Conservation (phyloP, 2,113 vertebrate genomes). For the Orientallactaga bullata region DNA sequence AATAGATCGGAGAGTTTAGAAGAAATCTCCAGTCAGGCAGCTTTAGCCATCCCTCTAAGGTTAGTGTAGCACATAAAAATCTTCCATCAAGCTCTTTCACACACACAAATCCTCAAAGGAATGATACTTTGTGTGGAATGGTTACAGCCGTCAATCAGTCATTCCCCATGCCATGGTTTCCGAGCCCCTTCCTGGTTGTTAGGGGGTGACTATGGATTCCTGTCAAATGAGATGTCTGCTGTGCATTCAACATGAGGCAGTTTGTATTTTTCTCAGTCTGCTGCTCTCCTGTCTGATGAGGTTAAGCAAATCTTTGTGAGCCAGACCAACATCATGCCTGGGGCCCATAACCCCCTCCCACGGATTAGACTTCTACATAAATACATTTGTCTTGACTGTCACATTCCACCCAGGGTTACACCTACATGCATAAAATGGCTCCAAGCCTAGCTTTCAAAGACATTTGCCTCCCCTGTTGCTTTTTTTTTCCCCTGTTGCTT, state of each 20-base stretch:
- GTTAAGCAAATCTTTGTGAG: conserved; percentile 59
- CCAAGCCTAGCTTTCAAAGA: conserved; percentile 5
- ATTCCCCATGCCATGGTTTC: conserved; percentile 66
- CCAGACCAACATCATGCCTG: not conserved
- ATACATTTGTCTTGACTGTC: conserved; percentile 57
- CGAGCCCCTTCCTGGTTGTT: conserved; percentile 55
- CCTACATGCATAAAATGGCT: conserved; percentile 49
- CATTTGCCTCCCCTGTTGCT: conserved; percentile 48
- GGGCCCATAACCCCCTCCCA: not conserved
- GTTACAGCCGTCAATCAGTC: conserved; percentile 76
- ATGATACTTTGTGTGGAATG: conserved; percentile 58
- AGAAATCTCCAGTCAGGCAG: not conserved
- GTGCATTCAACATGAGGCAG: conserved; percentile 64
- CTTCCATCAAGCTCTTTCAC: conserved; percentile 43
- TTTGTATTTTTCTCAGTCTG: conserved; percentile 61
- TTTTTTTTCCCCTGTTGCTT: conserved; percentile 61
- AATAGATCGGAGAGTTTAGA: conserved; percentile 55
- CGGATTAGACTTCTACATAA: conserved; percentile 60
- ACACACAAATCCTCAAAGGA: conserved; percentile 63
- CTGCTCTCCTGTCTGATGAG: not conserved
- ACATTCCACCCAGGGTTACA: conserved; percentile 61
- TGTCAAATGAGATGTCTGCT: conserved; percentile 76
- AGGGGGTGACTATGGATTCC: conserved; percentile 73
- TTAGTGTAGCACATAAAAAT: conserved; percentile 37
- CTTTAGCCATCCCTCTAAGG: conserved; percentile 26